Base-by-base conservation (phyloP, 2,888 invertebrate species). In the Lordiphosa andalusiaca region DNA sequence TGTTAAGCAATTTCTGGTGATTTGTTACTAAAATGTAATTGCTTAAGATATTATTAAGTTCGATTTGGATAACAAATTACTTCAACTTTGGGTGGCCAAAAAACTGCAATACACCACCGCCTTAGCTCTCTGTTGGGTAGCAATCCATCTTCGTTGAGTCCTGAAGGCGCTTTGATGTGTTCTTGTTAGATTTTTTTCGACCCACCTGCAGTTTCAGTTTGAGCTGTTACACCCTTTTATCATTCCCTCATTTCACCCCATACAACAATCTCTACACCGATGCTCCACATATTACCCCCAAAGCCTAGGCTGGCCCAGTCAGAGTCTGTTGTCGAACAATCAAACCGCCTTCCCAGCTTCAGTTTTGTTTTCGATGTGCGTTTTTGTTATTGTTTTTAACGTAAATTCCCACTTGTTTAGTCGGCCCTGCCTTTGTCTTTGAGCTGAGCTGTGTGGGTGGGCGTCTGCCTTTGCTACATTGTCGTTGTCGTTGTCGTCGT, bases 401-500 rank as follows among this genome's bases (percentile, higher is more conserved):
- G 70, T 62, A 66, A 81, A 73, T 83, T 76, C 77, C 76, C 84
- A 83, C 81, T 83, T 81, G 77, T 66, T 80, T 70, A 77, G 81
- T 66, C 76, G 67, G 67, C 42, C 64, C 57, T 73, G 68, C 51
- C 67, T 64, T 77, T 78, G 62, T 72, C 55, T 58, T 62, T 41
- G 40, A 40, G 16, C 33, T 41, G 40, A 40, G 16, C 33, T 4
- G 30, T 48, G 47, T 48, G 42, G 50, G 57, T 59, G 52, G 63
- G 56, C 56, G 73, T 73, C 58, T 69, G 52, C 48, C 53, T 40
- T 41, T 49, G 37, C 66, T 70, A 70, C 63, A 55, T 57, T 50
- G 53, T 67, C 47, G 57, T 50, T 53, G 44, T 42, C 54, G 61
- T 61, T 60, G 41, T 55, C 52, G 21, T 42, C 52, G 3, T 39